Evolutionary conservation across 1,140 invertebrate genomes (phyloP), one percentile per base, ranked within the genome.

Genomic region (Holotrichia oblita): DNA sequence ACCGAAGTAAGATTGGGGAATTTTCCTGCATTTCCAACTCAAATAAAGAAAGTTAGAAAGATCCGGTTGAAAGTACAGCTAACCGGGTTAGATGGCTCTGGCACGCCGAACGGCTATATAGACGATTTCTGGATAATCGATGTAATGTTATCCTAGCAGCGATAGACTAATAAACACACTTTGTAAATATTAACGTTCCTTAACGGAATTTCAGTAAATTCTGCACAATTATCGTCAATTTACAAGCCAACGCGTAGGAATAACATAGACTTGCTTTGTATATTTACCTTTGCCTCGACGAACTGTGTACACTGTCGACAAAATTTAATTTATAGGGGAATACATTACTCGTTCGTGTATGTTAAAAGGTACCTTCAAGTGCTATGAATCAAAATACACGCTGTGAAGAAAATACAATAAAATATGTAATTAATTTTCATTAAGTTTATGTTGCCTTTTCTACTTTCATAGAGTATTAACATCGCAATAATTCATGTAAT

Each of bases 171-270:
- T 55, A 55, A 55, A 55, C 48, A 55, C 12, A 17, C 48, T 55
- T 55, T n/a, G 48, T 17, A 55, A 55, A 55, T 55, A 55, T 55
- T 55, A 55, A 55, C 48, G 17, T 55, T 55, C 17, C 48, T 17
- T 55, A 55, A 55, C 48, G 3, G 48, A 55, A 55, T 55, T 55
- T 55, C 48, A 55, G 48, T 55, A 55, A 55, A 55, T 55, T 55
- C 48, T 55, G 48, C 48, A 55, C 48, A 55, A 55, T 55, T 55
- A 55, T 55, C 48, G 48, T 55, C 48, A 55, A 55, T 55, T 55
- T 55, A 55, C 48, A 55, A 17, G 48, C 14, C 48, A 17, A 55
- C 12, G n/a, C n/a, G 48, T 55, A 55, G 48, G 48, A 55, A 55
- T 55, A 55, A 55, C 48, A n/a, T 55, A 6, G 48, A 17, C 48